Evolutionary conservation across 2,888 invertebrate genomes (phyloP).

Genomic region (Bombyx huttoni): DNA sequence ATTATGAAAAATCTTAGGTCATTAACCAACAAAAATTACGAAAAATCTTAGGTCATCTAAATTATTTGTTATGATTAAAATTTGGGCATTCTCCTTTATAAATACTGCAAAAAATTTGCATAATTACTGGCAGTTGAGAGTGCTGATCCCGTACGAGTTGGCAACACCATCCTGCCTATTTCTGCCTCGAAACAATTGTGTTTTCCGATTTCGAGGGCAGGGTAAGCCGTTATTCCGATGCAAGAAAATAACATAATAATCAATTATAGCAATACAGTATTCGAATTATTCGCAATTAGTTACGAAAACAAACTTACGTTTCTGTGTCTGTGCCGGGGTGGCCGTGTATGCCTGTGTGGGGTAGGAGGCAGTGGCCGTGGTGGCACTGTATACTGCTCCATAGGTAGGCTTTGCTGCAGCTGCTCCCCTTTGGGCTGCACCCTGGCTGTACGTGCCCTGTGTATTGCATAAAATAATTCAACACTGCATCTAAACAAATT

Average conservation of each 20-base stretch:
- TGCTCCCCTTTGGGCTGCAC: slow-evolving; percentile 41
- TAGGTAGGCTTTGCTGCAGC: slow-evolving; percentile 71
- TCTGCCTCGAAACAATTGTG: too few relatives aligned
- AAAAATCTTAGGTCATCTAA: neutral
- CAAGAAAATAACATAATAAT: too few relatives aligned
- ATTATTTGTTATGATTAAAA: neutral
- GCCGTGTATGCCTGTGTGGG: slow-evolving; percentile 68
- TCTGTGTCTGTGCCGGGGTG: slow-evolving; percentile 71
- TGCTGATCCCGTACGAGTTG: too few relatives aligned
- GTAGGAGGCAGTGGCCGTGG: slow-evolving; percentile 58
- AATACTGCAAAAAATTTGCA: neutral
- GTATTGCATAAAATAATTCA: neutral
- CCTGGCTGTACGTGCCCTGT: slow-evolving; percentile 19
- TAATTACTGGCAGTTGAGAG: too few relatives aligned
- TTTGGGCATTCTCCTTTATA: neutral
- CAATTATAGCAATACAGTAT: too few relatives aligned
- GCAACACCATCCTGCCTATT: too few relatives aligned
- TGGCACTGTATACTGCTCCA: slow-evolving; percentile 74
- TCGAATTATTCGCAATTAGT: neutral
- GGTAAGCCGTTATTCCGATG: too few relatives aligned
- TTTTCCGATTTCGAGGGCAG: too few relatives aligned
- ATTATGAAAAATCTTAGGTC: too few relatives aligned
- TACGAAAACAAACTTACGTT: slow-evolving; percentile 63
- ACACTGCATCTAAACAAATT: too few relatives aligned
- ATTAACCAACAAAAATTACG: too few relatives aligned